Conservation (phyloP, 2,888 invertebrate genomes). For the Amphiduros pacificus region DNA sequence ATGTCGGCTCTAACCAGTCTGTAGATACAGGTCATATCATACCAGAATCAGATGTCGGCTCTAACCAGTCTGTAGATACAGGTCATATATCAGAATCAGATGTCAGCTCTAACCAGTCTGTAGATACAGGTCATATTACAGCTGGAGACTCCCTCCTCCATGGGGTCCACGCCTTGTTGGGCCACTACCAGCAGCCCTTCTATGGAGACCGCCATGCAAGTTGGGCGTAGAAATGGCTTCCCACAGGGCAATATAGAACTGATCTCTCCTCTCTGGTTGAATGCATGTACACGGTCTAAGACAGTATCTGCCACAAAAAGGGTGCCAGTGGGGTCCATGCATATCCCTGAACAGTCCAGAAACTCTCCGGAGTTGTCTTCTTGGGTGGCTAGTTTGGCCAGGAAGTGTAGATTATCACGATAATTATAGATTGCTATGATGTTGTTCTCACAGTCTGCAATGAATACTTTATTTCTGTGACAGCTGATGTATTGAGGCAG, state of each 20-base stretch:
- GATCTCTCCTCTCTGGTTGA: constrained; percentile 21
- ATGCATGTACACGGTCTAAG: constrained; percentile 15
- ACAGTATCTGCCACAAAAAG: constrained; percentile 23
- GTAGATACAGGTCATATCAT: too few species aligned
- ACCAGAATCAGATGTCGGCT: too few species aligned
- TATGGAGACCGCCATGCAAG: constrained; percentile 16
- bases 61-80: too few species aligned
- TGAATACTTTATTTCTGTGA: constrained; percentile 20
- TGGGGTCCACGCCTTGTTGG: constrained; percentile 18
- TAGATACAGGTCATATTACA: constrained; percentile 14
- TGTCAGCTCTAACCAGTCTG: constrained; percentile 19
- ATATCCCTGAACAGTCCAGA: constrained; percentile 26
- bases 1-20: too few species aligned
- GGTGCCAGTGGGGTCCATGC: constrained; percentile 19
- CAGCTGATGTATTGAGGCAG: constrained; percentile 21
- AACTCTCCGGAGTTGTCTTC: constrained; percentile 11
- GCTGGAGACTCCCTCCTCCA: constrained; percentile 4
- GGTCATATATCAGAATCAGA: too few species aligned
- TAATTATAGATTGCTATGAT: constrained; percentile 21
- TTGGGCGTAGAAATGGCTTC: constrained; percentile 19
- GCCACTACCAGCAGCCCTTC: constrained; percentile 23
- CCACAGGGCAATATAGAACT: constrained; percentile 8
- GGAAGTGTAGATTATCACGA: constrained; percentile 18
- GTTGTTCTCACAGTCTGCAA: constrained; percentile 25
- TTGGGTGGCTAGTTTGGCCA: constrained; percentile 15